A percentile compares a stretch with the other conserved stretches of the same genome.
phyloP scores from a whole-genome alignment of 1,140 invertebrate species.

The Capitella teleta region DNA sequence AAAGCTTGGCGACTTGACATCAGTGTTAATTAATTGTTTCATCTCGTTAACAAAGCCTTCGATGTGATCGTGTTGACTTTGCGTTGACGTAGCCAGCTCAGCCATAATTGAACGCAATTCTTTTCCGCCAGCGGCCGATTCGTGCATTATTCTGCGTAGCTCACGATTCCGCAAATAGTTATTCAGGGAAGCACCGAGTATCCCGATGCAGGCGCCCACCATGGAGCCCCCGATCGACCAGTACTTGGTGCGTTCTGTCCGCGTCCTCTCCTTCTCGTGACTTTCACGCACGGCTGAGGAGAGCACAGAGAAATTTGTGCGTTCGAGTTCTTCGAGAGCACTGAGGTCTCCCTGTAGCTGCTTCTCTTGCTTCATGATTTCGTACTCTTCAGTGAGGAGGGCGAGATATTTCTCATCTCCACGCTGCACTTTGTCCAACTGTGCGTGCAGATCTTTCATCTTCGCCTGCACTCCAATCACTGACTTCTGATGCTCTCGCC shows the following conservation, averaged over 20 bases:
- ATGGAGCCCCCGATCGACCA: constrained; percentile 64
- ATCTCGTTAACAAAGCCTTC: constrained; percentile 18
- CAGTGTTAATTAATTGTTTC: constrained; percentile 7
- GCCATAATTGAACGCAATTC: constrained; percentile 17
- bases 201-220: constrained; percentile 55
- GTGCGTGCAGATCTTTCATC: constrained; percentile 53
- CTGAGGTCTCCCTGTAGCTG: constrained; percentile 30
- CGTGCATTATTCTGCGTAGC: constrained; percentile 49
- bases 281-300: constrained; percentile 57
- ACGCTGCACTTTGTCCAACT: constrained; percentile 56
- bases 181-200: constrained; percentile 54
- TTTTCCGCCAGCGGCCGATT: constrained; percentile 23
- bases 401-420: constrained; percentile 56
- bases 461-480: constrained; percentile 49
- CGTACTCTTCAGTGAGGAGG: constrained; percentile 46
- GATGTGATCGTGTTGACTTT: constrained; percentile 24
- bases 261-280: constrained; percentile 60
- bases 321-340: constrained; percentile 45
- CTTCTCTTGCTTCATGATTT: constrained; percentile 38
- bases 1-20: too few relatives aligned
- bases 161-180: constrained; percentile 56
- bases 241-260: constrained; percentile 64
- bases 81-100: constrained; percentile 18
- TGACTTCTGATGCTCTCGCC: constrained; percentile 48
- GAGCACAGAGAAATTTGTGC: constrained; percentile 55